Evolutionary conservation across 2,888 invertebrate genomes (phyloP).

Genomic region (Gisinianus flammeolus): DNA sequence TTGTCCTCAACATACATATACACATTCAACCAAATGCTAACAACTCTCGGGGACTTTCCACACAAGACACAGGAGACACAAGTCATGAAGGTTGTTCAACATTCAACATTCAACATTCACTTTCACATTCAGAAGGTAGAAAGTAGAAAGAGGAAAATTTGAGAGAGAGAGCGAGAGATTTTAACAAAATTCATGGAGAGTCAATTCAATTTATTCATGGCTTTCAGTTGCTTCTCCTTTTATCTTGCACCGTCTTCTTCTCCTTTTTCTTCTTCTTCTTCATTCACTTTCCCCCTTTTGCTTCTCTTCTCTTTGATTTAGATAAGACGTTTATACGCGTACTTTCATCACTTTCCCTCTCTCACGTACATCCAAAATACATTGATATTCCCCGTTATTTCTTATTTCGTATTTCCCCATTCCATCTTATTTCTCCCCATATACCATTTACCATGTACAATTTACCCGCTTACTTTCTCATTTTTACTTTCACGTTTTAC

Average conservation of each 20-base stretch:
- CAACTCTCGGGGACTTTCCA: no score
- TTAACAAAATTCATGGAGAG: slow-evolving; percentile 25
- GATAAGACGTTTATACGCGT: slow-evolving; percentile 18
- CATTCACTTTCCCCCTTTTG: neutral
- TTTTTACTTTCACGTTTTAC: no score
- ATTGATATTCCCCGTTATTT: neutral
- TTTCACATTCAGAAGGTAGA: neutral
- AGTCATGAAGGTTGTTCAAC: neutral
- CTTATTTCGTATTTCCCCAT: neutral
- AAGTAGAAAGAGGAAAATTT: neutral
- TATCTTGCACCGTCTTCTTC: neutral
- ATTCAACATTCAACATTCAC: neutral
- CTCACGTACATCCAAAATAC: neutral
- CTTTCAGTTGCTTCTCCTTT: neutral
- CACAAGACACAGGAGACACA: neutral
- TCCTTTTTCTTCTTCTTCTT: neutral
- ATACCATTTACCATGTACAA: no score
- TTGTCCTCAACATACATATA: no score
- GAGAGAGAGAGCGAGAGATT: neutral
- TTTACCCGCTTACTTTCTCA: no score
- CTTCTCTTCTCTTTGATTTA: slow-evolving; percentile 10
- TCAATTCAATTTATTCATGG: slow-evolving; percentile 40
- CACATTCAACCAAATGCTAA: no score
- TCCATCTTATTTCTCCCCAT: no score
- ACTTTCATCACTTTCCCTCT: neutral